phyloP scores from a whole-genome alignment of 2,888 invertebrate genomes.

The Drosophila ustulata region DNA sequence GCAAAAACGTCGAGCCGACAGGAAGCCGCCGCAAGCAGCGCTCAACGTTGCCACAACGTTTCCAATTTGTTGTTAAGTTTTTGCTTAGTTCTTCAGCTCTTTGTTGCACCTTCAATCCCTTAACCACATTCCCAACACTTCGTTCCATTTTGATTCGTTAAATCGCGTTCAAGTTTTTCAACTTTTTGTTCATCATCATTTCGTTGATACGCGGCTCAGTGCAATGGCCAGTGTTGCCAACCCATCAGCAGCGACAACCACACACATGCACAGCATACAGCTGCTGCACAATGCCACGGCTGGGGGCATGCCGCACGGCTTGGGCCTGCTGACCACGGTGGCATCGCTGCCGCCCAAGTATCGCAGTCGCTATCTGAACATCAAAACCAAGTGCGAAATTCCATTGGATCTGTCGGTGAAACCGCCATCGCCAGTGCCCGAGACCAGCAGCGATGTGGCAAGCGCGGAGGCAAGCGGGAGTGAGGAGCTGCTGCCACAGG shows the following conservation, averaged over 20 bases:
- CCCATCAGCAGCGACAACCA: constrained; percentile 24
- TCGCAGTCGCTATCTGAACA: constrained; percentile 84
- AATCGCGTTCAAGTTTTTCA: constrained; percentile 68
- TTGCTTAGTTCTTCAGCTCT: constrained; percentile 65
- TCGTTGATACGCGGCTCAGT: constrained; percentile 52
- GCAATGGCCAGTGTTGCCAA: constrained; percentile 67
- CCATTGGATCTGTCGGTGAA: constrained; percentile 92
- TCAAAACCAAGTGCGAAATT: constrained; percentile 83
- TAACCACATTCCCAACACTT: constrained; percentile 24
- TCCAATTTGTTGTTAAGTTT: constrained; percentile 78
- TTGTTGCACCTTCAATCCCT: constrained; percentile 40
- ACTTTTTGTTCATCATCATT: constrained; percentile 50
- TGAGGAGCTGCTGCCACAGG: constrained; percentile 30
- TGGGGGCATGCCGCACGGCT: constrained; percentile 79
- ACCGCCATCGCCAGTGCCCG: constrained; percentile 63
- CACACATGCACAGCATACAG: constrained; percentile 74
- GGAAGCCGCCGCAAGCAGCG: constrained; percentile 70
- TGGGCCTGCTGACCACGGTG: constrained; percentile 84
- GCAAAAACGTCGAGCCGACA: constrained; percentile 83
- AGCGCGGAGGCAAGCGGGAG: constrained; percentile 78
- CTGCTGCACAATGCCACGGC: constrained; percentile 72
- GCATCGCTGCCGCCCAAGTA: constrained; percentile 85
- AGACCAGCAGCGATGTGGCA: constrained; percentile 67
- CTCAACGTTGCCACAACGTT: constrained; percentile 65
- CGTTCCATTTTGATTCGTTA: constrained; percentile 30